These are phyloP conservation scores for Nemopilema nomurai DNA, from an alignment of 30 jellyfish, hydroid and myxozoan species.

Conservation along the genomic window DNA sequence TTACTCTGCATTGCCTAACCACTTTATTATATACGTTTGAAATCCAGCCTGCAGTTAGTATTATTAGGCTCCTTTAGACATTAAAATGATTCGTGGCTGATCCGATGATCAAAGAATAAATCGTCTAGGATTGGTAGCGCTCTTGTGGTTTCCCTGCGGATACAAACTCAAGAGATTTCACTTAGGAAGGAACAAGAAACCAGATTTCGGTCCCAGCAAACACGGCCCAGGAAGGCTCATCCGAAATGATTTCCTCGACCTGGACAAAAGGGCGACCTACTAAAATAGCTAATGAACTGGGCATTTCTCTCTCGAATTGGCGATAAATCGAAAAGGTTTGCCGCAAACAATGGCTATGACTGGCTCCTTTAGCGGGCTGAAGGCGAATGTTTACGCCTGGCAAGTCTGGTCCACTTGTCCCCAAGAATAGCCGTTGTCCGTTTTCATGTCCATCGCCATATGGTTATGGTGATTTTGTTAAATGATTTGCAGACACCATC, in stretches of 20 bases:
- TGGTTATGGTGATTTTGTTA: too few species aligned
- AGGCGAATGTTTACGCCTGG: too few species aligned
- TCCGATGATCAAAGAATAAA: too few species aligned
- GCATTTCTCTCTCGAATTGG: neutral
- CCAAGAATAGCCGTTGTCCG: too few species aligned
- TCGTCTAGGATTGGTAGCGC: neutral
- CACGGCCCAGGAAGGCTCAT: neutral
- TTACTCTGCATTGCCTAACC: too few species aligned
- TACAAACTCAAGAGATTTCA: neutral
- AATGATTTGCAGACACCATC: too few species aligned
- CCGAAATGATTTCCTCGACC: neutral
- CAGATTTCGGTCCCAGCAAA: neutral
- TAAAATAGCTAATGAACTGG: neutral
- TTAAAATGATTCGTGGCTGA: neutral
- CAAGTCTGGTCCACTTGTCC: too few species aligned
- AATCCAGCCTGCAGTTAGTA: neutral
- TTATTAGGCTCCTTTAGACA: neutral
- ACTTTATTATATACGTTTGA: too few species aligned
- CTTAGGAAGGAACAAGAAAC: neutral
- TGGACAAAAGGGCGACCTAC: neutral
- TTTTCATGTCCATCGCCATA: too few species aligned
- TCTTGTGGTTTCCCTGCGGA: neutral
- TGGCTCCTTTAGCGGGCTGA: too few species aligned
- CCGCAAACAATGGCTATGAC: too few species aligned
- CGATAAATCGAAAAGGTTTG: neutral